phyloP scores from a whole-genome alignment of 2,888 invertebrate species.

The Hedychridium roseum region DNA sequence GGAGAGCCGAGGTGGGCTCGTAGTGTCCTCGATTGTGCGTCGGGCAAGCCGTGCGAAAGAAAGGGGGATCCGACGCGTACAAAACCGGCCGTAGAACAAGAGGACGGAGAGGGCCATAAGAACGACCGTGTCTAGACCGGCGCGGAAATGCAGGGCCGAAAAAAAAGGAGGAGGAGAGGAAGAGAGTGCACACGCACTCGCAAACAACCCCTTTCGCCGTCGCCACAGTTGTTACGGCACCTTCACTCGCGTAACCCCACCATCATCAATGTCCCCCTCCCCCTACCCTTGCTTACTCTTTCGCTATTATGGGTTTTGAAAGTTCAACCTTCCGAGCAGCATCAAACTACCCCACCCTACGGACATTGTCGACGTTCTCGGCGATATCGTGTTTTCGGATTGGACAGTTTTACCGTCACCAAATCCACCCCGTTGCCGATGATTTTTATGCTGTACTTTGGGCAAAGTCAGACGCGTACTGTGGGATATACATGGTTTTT shows the following conservation, averaged over 20 bases:
- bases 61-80: constrained; percentile 5
- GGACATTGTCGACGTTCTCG: no score
- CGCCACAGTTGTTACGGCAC: background rate
- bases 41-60: background rate
- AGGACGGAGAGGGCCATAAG: background rate
- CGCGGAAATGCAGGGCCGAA: background rate
- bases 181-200: background rate
- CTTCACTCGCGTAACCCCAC: background rate
- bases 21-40: background rate
- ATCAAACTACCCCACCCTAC: no score
- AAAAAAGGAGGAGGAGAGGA: background rate
- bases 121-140: constrained; percentile 6
- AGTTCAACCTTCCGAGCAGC: no score
- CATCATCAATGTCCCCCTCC: background rate
- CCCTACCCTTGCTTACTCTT: no score
- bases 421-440: no score
- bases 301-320: no score
- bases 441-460: no score
- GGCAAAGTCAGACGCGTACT: no score
- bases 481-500: no score
- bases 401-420: no score
- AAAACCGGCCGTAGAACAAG: constrained; percentile 2
- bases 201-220: background rate
- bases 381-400: no score
- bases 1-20: background rate